Base-by-base conservation (phyloP, 2,113 vertebrate species). In the Psilopogon haemacephalus region DNA sequence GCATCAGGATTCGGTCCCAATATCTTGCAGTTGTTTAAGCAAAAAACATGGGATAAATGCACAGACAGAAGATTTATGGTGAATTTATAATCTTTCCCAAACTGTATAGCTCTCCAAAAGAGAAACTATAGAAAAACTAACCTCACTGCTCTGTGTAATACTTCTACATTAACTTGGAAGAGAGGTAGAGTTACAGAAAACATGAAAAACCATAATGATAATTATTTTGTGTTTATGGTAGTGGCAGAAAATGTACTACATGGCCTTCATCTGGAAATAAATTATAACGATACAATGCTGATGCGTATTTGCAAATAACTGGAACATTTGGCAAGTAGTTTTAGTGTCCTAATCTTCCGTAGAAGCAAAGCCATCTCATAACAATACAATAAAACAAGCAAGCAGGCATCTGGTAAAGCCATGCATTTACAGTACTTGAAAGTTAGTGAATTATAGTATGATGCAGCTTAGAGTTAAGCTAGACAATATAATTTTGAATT, bases 401-500 rank as follows among this genome's bases (percentile, higher is more conserved):
- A 81, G 63, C 19, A 71, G 55, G 68, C 78, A 84, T 59, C 40
- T 30, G 9, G 63, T 50, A 87, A 92, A 87, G 58, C 68, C 69
- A 14, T 20, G 30, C 65, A 48, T 52, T 75, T 71, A 42, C 35
- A 77, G 64, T 59, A 88, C 72, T 81, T 82, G 74, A 92, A 73
- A 94, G 90, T 68, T 35, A 85, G 40, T 88, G 77, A 92, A 80
- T 32, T 46, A 32, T 2, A 70, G 27, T 26, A 85, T 81, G 54
- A n/a, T 84, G 65, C 50, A 90, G 13, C 59, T 89, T 89, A 89
- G 46, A 62, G 70, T 93, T 82, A 90, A 92, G 87, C 50, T 71
- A 85, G 55, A 19, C 11, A 60, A 40, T 56, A 38, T 73, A 38
- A 89, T 74, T 86, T 82, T 64, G 54, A 93, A 85, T 75, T 50